These are phyloP conservation scores for Notoglanidium macrostoma DNA, from an alignment of 2,797 vertebrate species.

Conservation along the genomic window DNA sequence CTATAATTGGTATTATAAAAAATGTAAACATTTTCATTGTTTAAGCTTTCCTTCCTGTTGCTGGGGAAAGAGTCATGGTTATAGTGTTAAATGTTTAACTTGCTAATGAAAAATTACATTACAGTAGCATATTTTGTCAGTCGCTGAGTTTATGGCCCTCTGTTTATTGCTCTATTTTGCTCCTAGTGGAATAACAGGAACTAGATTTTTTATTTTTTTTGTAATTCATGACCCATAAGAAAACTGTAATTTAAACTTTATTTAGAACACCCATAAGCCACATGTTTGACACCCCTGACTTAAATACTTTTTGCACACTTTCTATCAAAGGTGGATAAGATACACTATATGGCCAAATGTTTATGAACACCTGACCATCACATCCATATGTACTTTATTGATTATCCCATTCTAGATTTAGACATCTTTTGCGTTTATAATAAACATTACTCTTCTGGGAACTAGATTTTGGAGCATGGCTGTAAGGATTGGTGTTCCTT, in stretches of 20 bases:
- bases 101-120: not conserved
- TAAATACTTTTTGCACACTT: not conserved
- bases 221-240: not conserved
- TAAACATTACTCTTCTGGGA: not conserved
- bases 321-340: not conserved
- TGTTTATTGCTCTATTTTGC: not conserved
- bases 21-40: not conserved
- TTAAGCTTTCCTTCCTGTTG: not conserved
- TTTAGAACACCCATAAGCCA: not conserved
- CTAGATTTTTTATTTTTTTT: not conserved
- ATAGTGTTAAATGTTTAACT: not conserved
- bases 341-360: not conserved
- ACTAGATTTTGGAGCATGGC: not conserved
- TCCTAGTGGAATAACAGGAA: not conserved
- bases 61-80: not conserved
- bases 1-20: not conserved
- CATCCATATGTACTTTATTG: not conserved
- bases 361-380: not conserved
- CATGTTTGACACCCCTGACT: not conserved
- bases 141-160: not conserved
- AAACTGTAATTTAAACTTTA: not conserved
- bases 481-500: not conserved
- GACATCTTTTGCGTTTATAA: not conserved
- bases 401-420: not conserved
- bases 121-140: not conserved